These are phyloP conservation scores for Drosophila ficusphila DNA, from an alignment of 1,140 invertebrate species.

Conservation along the genomic window DNA sequence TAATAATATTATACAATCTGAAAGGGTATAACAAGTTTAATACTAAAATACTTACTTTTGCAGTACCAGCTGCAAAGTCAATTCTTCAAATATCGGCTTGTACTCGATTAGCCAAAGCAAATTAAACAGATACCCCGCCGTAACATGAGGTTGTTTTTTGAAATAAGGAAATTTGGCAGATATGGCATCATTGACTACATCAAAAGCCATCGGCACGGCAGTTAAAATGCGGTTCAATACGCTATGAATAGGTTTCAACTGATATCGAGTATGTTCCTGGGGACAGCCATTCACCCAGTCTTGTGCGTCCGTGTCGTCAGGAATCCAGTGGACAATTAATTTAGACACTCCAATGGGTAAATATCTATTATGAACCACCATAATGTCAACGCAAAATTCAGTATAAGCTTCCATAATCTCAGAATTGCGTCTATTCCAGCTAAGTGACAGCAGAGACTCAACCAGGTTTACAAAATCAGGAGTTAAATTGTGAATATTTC, in stretches of 20 bases:
- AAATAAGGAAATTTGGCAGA: constrained; percentile 87
- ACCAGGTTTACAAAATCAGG: constrained; percentile 86
- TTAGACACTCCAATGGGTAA: constrained; percentile 86
- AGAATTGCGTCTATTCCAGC: constrained; percentile 85
- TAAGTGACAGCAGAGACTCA: constrained; percentile 87
- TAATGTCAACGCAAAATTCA: constrained; percentile 87
- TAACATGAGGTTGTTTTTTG: constrained; percentile 85
- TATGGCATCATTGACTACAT: constrained; percentile 62
- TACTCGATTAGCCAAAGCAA: constrained; percentile 88
- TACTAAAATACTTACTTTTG: constrained; percentile 86
- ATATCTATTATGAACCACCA: constrained; percentile 87
- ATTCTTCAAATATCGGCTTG: constrained; percentile 86
- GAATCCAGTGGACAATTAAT: constrained; percentile 86
- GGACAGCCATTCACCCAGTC: constrained; percentile 80
- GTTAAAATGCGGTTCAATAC: constrained; percentile 67
- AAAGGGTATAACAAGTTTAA: no score
- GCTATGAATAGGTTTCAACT: constrained; percentile 64
- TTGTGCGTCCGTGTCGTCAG: constrained; percentile 56
- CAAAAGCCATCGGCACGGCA: constrained; percentile 74
- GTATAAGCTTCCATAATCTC: constrained; percentile 86
- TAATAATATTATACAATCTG: no score
- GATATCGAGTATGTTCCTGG: constrained; percentile 59
- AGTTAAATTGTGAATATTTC: constrained; percentile 86
- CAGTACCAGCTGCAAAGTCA: constrained; percentile 88
- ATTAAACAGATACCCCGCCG: constrained; percentile 88